phyloP scores from a whole-genome alignment of 2,113 vertebrate species.

The Boleophthalmus pectinirostris region DNA sequence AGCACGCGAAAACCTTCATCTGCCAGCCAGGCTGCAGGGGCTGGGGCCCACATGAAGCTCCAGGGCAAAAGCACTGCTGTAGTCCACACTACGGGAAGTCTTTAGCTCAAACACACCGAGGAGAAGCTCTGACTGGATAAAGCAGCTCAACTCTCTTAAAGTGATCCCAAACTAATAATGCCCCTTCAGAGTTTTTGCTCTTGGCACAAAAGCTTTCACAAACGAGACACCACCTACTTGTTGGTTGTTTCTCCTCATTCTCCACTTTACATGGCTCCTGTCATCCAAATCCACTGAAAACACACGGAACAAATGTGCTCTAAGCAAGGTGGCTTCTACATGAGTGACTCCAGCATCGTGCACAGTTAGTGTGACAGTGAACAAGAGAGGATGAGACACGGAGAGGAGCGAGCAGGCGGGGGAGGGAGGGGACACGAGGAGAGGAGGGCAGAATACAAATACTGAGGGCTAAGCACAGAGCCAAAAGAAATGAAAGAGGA shows the following conservation, averaged over 20 bases:
- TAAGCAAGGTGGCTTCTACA: slow-evolving; percentile 64
- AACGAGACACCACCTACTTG: slow-evolving; percentile 48
- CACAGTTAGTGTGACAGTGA: slow-evolving; percentile 68
- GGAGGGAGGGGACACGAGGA: slow-evolving; percentile 39
- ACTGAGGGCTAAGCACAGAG: slow-evolving; percentile 39
- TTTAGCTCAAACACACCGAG: slow-evolving; percentile 5
- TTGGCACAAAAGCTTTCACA: slow-evolving; percentile 21
- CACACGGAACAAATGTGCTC: slow-evolving; percentile 52
- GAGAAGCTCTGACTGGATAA: background rate
- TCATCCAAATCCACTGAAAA: slow-evolving; percentile 46
- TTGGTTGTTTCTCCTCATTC: slow-evolving; percentile 50
- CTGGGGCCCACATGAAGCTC: slow-evolving; percentile 80
- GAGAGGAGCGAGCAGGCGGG: slow-evolving; percentile 37
- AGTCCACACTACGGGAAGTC: slow-evolving; percentile 55
- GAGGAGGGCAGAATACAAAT: slow-evolving; percentile 61
- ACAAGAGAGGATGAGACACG: slow-evolving; percentile 64
- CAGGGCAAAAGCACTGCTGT: slow-evolving; percentile 69
- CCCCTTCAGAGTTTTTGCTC: slow-evolving; percentile 15
- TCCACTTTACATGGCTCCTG: slow-evolving; percentile 31
- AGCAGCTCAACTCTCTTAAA: background rate
- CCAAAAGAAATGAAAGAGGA: slow-evolving; percentile 50
- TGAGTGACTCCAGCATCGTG: slow-evolving; percentile 62
- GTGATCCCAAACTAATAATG: background rate
- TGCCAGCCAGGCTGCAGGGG: slow-evolving; percentile 75
- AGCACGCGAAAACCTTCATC: slow-evolving; percentile 75